phyloP scores from a whole-genome alignment of 2,888 invertebrate species.

The Pterostichus madidus region DNA sequence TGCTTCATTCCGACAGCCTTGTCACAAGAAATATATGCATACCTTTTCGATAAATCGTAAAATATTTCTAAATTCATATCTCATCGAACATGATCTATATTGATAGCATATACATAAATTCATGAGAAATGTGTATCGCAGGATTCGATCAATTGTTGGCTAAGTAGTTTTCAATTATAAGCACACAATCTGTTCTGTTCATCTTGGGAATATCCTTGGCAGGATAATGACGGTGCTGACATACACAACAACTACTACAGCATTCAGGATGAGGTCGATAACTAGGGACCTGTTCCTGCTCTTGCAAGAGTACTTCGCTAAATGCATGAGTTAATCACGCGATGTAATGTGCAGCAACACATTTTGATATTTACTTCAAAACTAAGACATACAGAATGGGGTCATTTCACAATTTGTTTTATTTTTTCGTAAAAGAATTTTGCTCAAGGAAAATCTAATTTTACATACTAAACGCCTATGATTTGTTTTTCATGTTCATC shows the following conservation, averaged over 20 bases:
- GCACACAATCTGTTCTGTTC: slow-evolving; percentile 46
- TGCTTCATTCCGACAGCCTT: slow-evolving; percentile 28
- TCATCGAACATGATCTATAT: slow-evolving; percentile 50
- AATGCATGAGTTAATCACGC: slow-evolving; percentile 10
- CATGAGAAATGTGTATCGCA: slow-evolving; percentile 14
- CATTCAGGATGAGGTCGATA: slow-evolving; percentile 26
- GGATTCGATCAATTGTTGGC: slow-evolving; percentile 34
- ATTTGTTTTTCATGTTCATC: too few species aligned
- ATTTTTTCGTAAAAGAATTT: too few species aligned
- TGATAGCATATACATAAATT: slow-evolving; percentile 18
- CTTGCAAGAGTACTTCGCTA: background rate
- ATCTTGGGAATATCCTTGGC: slow-evolving; percentile 49
- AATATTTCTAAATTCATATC: slow-evolving; percentile 53
- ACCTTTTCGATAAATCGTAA: slow-evolving; percentile 51
- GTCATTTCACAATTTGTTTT: too few species aligned
- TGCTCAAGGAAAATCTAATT: too few species aligned
- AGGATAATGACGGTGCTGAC: slow-evolving; percentile 50
- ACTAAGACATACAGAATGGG: too few species aligned
- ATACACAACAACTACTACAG: slow-evolving; percentile 9
- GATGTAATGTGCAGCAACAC: too few species aligned
- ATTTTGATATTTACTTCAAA: too few species aligned
- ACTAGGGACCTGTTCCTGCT: slow-evolving; percentile 1
- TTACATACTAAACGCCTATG: too few species aligned
- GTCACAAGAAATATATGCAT: slow-evolving; percentile 53
- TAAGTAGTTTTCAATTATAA: slow-evolving; percentile 54